A percentile compares a stretch with the other conserved stretches of the same genome.
Evolutionary conservation across 2,113 vertebrate genomes (phyloP).

Genomic region (Rallus limicola): DNA sequence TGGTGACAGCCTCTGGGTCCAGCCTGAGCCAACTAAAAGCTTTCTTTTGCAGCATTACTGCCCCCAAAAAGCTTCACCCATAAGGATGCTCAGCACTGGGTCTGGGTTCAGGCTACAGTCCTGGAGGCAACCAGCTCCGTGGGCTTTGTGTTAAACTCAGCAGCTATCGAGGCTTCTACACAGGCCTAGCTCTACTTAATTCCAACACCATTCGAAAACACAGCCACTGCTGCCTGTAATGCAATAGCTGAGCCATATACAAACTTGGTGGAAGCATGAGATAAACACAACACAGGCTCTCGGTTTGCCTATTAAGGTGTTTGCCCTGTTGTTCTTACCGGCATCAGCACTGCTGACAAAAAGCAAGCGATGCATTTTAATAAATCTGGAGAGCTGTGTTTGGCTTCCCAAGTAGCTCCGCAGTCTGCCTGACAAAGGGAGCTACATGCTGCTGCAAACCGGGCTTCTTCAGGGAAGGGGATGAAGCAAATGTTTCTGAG

Average conservation of each 20-base stretch:
- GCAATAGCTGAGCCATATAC: neutral
- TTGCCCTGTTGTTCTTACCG: neutral
- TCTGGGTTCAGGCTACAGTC: neutral
- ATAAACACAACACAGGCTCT: neutral
- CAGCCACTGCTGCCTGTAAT: neutral
- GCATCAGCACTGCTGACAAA: neutral
- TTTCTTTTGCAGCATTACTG: neutral
- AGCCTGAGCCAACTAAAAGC: neutral
- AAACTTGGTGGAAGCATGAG: neutral
- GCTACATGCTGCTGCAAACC: neutral
- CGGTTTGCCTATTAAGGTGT: neutral
- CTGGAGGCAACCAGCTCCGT: neutral
- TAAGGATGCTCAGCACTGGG: neutral
- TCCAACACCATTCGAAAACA: neutral
- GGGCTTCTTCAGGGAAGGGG: rapidly evolving
- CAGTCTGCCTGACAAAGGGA: neutral
- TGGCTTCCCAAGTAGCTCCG: neutral
- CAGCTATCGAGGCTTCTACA: neutral
- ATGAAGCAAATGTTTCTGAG: neutral
- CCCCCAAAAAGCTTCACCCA: neutral
- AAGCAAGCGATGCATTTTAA: slow-evolving; percentile 3
- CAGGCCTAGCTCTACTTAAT: neutral
- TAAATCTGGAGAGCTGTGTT: neutral
- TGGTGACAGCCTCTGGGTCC: neutral
- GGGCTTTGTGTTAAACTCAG: neutral